These are phyloP conservation scores for Drosophila suzukii DNA, from an alignment of 1,140 invertebrate species.

Conservation along the genomic window DNA sequence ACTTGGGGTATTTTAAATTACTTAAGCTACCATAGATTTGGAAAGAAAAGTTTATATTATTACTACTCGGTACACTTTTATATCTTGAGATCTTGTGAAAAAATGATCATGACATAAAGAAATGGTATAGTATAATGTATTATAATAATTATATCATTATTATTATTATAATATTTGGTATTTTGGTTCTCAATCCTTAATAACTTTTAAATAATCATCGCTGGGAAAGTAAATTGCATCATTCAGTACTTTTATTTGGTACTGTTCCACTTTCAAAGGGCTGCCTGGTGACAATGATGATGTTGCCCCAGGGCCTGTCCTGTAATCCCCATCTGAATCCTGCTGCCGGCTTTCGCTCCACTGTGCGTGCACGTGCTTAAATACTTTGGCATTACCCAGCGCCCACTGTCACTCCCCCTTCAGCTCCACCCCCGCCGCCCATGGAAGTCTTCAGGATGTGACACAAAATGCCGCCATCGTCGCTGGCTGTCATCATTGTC, in stretches of 20 bases:
- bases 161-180: background rate
- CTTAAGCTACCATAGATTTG: too few relatives aligned
- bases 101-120: too few relatives aligned
- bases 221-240: background rate
- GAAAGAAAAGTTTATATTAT: too few relatives aligned
- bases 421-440: background rate
- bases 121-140: too few relatives aligned
- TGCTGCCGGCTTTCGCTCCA: constrained; percentile 28
- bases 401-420: background rate
- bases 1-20: too few relatives aligned
- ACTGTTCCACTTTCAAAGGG: constrained; percentile 13
- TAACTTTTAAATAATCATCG: too few relatives aligned
- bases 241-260: background rate
- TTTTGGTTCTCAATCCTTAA: too few relatives aligned
- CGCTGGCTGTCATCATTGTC: constrained; percentile 80
- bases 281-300: constrained; percentile 19
- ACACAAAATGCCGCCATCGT: constrained; percentile 83
- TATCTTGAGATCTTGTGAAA: too few relatives aligned
- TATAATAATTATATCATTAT: too few relatives aligned
- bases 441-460: constrained; percentile 74
- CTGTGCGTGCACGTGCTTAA: constrained; percentile 79
- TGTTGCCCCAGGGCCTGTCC: constrained; percentile 23
- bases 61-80: too few relatives aligned
- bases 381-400: constrained; percentile 63
- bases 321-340: constrained; percentile 26